Conservation (phyloP, 2,113 vertebrate species). For the Capricornis sumatraensis region DNA sequence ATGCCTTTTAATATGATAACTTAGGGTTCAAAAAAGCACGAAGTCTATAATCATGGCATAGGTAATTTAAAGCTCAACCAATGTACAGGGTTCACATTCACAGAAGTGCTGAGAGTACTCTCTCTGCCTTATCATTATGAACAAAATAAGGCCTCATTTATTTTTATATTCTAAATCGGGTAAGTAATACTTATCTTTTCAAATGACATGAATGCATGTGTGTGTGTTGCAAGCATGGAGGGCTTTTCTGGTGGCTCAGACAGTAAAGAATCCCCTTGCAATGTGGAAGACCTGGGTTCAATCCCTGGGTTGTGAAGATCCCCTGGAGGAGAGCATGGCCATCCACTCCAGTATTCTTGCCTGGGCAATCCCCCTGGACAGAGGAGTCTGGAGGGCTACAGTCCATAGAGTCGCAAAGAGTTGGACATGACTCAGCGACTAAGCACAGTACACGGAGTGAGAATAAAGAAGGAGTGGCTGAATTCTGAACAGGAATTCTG, state of each 20-base stretch:
- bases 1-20: not conserved
- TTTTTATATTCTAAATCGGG: not conserved
- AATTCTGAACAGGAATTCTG: not conserved
- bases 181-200: not conserved
- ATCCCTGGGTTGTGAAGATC: not conserved
- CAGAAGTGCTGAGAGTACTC: not conserved
- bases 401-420: not conserved
- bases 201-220: not conserved
- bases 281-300: not conserved
- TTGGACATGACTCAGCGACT: not conserved
- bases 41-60: not conserved
- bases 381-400: not conserved
- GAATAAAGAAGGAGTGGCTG: not conserved
- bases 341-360: not conserved
- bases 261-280: not conserved
- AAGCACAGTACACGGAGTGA: not conserved
- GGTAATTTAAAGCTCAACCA: not conserved
- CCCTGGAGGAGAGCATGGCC: not conserved
- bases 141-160: not conserved
- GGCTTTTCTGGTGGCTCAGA: not conserved
- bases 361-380: not conserved
- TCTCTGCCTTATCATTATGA: not conserved
- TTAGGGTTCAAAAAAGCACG: not conserved
- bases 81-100: not conserved
- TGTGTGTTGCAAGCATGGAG: not conserved